Percentiles rank a stretch among this genome's conserved stretches.
These are phyloP conservation scores for Balaenoptera acutorostrata DNA, from an alignment of 2,113 vertebrate species.

Conservation along the genomic window DNA sequence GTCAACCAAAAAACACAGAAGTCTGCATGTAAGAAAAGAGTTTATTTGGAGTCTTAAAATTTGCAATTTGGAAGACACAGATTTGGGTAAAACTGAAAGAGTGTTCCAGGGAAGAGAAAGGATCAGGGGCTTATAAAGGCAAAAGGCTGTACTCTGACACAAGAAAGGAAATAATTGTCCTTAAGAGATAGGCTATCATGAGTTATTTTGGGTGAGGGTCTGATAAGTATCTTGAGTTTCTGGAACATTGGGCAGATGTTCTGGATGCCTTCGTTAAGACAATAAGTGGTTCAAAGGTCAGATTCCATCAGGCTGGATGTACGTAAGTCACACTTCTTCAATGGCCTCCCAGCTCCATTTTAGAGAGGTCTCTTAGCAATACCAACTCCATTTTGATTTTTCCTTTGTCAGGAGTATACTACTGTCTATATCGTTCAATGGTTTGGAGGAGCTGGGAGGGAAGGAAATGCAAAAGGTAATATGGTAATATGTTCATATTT, in stretches of 20 bases:
- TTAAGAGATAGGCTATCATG: too few species aligned
- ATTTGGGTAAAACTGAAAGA: not conserved
- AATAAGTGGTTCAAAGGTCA: not conserved
- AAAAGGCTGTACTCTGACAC: not conserved
- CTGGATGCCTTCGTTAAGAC: not conserved
- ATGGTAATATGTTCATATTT: not conserved
- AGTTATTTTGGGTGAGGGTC: too few species aligned
- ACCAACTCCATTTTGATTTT: too few species aligned
- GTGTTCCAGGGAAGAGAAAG: not conserved
- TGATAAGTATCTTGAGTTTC: too few species aligned
- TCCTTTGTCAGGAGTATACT: not conserved
- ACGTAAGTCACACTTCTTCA: not conserved
- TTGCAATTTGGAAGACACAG: not conserved
- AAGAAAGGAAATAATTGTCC: not conserved
- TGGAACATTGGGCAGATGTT: too few species aligned
- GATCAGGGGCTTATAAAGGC: not conserved
- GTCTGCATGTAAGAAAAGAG: not conserved
- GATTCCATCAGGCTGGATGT: not conserved
- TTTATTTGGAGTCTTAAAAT: not conserved
- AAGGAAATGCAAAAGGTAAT: not conserved
- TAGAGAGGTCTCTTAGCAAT: not conserved
- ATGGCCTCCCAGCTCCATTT: not conserved
- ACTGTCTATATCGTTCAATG: not conserved
- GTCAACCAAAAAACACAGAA: not conserved
- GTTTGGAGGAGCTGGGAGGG: not conserved